phyloP scores from a whole-genome alignment of 1,140 invertebrate species.

The Pseudomyrmex sp. region DNA sequence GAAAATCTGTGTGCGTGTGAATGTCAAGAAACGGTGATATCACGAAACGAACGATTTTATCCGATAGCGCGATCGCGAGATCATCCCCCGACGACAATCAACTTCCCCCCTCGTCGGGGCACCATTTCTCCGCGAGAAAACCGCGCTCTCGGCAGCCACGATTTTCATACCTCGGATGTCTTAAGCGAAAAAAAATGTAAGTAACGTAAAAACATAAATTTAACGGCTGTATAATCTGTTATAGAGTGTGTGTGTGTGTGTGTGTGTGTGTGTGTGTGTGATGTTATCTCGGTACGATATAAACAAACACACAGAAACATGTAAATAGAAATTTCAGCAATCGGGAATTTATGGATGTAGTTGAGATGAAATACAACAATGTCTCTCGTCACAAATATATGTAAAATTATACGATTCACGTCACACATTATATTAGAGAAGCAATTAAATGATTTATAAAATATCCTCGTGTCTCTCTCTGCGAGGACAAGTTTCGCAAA shows the following conservation, averaged over 20 bases:
- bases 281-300: no score
- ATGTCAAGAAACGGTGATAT: conserved; percentile 4
- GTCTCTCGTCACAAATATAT: not conserved
- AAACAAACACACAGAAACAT: no score
- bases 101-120: not conserved
- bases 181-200: conserved; percentile 81
- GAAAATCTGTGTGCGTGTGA: conserved; percentile 17
- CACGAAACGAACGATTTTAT: not conserved
- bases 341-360: not conserved
- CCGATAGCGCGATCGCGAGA: conserved; percentile 40
- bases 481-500: not conserved
- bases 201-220: conserved; percentile 47
- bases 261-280: no score
- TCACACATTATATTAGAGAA: conserved; percentile 6
- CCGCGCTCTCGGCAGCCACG: conserved; percentile 23
- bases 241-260: no score
- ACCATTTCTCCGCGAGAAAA: conserved; percentile 21
- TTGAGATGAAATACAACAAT: not conserved
- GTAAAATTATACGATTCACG: not conserved
- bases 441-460: conserved; percentile 28
- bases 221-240: no score
- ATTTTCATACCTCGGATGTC: conserved; percentile 77
- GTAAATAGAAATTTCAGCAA: not conserved
- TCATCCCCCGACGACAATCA: conserved; percentile 16
- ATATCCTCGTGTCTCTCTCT: not conserved